Evolutionary conservation across 2,888 invertebrate genomes (phyloP), one percentile per base, ranked within the genome.

Genomic region (Scaeva pyrastri): DNA sequence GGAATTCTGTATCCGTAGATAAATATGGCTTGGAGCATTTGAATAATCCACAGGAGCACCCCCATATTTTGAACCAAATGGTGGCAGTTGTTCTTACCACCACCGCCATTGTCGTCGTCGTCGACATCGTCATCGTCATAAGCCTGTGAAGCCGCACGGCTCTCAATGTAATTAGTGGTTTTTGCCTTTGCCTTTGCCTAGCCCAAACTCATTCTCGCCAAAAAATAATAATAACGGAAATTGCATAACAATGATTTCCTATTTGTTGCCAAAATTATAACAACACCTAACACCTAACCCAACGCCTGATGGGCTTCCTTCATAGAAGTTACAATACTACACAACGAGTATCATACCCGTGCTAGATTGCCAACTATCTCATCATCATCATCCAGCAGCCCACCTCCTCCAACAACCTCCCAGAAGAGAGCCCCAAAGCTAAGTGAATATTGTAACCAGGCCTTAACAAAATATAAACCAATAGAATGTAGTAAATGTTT

Each of bases 161-260:
- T 48, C 21, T 64, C 26, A 45, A 56, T 81, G 80, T 70, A 81
- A 81, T 81, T 75, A 81, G 75, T 64, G 68, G 70, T 64, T 74
- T 66, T 45, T 52, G 50, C 48, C 58, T 66, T 45, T 52, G 50
- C 48, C 58, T 50, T 64, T 14, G 52, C 45, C 41, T 36, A 55
- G 19, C n/a, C 48, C 41, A 23, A 52, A 23, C 23, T 52, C 50
- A 39, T 21, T 39, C 39, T 68, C 68, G 39, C 68, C 66, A 68
- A 68, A 50, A 68, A 50, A 52, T 52, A 68, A 50, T 68, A 68
- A 52, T 36, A 52, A 52, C 68, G 52, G 52, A 68, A 52, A 68
- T 68, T 68, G 68, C 68, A 68, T 68, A 68, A 68, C 68, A 68
- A 68, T 68, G 68, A 68, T 68, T 52, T 68, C 68, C 68, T 52